These are phyloP conservation scores for Neoarius graeffei DNA, from an alignment of 2,113 vertebrate species.

Conservation along the genomic window DNA sequence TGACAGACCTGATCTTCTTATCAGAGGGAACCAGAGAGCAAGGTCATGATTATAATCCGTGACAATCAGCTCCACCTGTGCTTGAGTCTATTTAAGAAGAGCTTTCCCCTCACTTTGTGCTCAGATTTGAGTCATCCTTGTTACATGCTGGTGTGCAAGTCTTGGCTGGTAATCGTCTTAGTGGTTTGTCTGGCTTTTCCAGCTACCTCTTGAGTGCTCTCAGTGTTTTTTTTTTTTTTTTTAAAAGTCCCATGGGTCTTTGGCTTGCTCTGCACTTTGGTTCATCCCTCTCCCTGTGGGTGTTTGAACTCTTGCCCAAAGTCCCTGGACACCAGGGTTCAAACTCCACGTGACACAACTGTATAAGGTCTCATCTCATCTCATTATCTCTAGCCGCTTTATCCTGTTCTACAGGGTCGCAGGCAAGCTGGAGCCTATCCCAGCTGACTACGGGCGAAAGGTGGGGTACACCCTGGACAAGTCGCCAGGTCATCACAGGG, in stretches of 20 bases:
- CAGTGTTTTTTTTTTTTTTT: too few relatives aligned
- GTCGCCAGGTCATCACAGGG: too few relatives aligned
- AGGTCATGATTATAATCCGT: background rate
- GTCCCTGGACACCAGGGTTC: too few relatives aligned
- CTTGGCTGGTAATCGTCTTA: background rate
- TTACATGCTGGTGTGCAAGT: background rate
- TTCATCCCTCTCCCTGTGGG: background rate
- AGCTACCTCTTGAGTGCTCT: background rate
- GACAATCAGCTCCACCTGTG: background rate
- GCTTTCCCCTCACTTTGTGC: background rate
- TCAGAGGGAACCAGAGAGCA: background rate
- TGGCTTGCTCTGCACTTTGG: background rate
- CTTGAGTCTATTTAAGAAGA: background rate
- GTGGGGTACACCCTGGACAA: too few relatives aligned
- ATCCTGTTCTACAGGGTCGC: too few relatives aligned
- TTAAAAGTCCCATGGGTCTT: too few relatives aligned
- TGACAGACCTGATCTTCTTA: background rate
- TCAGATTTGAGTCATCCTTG: background rate
- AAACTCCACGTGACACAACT: background rate
- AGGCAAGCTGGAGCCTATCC: too few relatives aligned
- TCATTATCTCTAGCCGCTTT: too few relatives aligned
- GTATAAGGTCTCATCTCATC: background rate
- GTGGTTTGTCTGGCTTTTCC: background rate
- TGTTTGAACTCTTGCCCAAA: background rate
- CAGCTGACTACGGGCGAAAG: too few relatives aligned